A percentile compares a stretch with the other conserved stretches of the same genome.
phyloP scores from a whole-genome alignment of 1,140 invertebrate species.

The Zaprionus capensis region DNA sequence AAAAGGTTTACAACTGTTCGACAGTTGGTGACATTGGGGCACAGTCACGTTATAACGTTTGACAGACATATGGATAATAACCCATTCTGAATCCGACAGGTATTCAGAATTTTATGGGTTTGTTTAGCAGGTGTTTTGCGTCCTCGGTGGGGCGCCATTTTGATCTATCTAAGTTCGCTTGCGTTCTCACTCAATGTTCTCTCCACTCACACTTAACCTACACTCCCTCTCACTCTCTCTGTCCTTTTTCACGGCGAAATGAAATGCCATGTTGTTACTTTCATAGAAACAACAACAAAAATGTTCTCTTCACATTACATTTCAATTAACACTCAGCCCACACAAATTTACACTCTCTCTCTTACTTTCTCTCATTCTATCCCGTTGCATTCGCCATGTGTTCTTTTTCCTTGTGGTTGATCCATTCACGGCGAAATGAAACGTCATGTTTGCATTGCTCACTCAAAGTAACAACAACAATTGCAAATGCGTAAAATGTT shows the following conservation, averaged over 20 bases:
- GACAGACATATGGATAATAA: conserved; percentile 5
- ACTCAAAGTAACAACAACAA: neutral
- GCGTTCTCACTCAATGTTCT: neutral
- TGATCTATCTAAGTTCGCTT: neutral
- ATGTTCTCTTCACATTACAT: neutral
- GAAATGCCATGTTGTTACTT: neutral
- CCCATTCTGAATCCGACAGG: neutral
- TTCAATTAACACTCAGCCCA: neutral
- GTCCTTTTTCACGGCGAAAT: neutral
- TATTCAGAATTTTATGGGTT: neutral
- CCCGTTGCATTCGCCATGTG: neutral
- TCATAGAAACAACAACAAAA: neutral
- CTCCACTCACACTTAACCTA: neutral
- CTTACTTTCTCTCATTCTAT: too few relatives aligned
- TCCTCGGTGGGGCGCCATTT: neutral
- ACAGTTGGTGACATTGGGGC: conserved; percentile 20
- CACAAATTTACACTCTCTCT: neutral
- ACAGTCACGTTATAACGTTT: neutral
- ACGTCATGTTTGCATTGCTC: neutral
- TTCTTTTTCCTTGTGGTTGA: neutral
- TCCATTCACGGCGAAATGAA: neutral
- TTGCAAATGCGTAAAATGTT: neutral
- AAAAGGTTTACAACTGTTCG: conserved; percentile 32
- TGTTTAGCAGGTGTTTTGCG: neutral
- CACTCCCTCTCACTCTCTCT: neutral